phyloP scores from a whole-genome alignment of 2,797 vertebrate genomes.

The Pristis pectinata region DNA sequence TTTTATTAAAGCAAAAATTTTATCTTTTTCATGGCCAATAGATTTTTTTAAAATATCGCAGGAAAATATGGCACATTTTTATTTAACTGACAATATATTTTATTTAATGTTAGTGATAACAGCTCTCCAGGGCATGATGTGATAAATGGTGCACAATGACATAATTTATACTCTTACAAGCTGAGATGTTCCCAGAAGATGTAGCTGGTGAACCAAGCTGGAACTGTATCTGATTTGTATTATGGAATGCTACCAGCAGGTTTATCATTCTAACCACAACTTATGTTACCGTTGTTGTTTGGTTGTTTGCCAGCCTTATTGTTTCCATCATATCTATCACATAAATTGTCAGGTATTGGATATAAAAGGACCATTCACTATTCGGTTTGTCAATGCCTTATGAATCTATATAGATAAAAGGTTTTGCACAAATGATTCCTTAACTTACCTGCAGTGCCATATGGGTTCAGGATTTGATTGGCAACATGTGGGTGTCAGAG shows the following conservation, averaged over 20 bases:
- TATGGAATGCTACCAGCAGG: not conserved
- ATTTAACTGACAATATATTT: not conserved
- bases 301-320: not conserved
- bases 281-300: not conserved
- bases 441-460: not conserved
- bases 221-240: not conserved
- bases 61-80: not conserved
- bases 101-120: not conserved
- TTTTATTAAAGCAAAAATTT: not conserved
- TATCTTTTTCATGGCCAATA: not conserved
- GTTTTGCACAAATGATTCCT: not conserved
- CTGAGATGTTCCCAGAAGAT: not conserved
- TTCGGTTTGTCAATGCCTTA: not conserved
- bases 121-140: not conserved
- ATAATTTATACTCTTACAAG: not conserved
- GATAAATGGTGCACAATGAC: not conserved
- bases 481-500: not conserved
- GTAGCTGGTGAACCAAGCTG: not conserved
- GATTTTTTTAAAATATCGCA: not conserved
- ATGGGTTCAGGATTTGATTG: not conserved
- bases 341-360: not conserved
- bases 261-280: not conserved
- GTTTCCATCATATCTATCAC: not conserved
- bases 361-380: not conserved
- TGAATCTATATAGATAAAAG: not conserved